These are phyloP conservation scores for Papilio xuthus DNA, from an alignment of 1,140 invertebrate genomes.

Conservation along the genomic window DNA sequence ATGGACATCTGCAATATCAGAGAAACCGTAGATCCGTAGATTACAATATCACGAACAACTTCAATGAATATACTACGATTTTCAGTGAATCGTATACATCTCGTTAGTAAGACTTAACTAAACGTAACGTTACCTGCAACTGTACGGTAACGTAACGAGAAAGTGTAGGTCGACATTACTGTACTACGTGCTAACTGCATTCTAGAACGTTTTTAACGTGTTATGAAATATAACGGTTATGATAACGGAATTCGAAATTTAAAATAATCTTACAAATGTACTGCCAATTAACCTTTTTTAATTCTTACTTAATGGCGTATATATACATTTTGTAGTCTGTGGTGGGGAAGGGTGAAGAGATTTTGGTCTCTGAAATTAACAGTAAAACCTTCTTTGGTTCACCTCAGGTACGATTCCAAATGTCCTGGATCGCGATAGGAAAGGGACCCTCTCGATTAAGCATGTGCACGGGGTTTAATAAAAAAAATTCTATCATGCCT, in stretches of 20 bases:
- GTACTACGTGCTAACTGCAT: constrained; percentile 19
- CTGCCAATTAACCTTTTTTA: background rate
- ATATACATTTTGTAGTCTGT: too few species aligned
- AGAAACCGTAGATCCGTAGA: too few species aligned
- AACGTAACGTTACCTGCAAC: background rate
- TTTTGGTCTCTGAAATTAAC: too few species aligned
- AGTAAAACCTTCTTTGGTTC: too few species aligned
- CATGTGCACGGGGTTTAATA: too few species aligned
- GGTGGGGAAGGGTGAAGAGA: too few species aligned
- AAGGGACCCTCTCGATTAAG: too few species aligned
- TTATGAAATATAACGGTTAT: constrained; percentile 5
- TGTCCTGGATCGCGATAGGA: too few species aligned
- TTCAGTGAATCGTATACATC: background rate
- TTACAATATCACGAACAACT: background rate
- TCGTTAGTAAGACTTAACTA: background rate
- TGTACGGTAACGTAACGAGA: constrained; percentile 5
- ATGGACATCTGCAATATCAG: too few species aligned
- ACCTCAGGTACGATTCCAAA: too few species aligned
- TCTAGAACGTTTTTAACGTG: constrained; percentile 17
- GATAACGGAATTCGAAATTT: background rate
- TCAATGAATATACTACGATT: background rate
- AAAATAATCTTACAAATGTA: background rate
- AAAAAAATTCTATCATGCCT: too few species aligned
- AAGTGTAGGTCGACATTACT: background rate
- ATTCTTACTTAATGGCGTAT: background rate